Percentiles rank a stretch among this genome's conserved stretches.
Evolutionary conservation across 1,140 invertebrate genomes (phyloP).

Genomic region (Phymastichus coffea): DNA sequence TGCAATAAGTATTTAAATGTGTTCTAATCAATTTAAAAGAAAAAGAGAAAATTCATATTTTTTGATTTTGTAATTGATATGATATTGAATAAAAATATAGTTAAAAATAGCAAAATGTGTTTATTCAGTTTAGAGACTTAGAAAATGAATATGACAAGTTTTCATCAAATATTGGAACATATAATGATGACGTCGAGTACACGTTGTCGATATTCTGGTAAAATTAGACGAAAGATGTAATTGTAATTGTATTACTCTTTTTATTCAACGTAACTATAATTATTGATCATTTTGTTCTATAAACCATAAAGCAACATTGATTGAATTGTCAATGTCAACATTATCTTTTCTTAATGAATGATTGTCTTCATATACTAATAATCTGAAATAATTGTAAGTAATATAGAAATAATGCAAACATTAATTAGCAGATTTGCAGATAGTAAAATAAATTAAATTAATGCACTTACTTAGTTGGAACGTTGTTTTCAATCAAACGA

Average conservation of each 20-base stretch:
- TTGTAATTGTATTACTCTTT: no score
- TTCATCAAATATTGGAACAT: no score
- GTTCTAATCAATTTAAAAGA: neutral
- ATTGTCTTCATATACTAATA: constrained; percentile 61
- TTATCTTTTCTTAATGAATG: constrained; percentile 65
- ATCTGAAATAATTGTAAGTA: neutral
- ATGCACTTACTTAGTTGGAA: constrained; percentile 60
- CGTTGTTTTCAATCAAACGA: constrained; percentile 63
- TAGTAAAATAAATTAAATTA: no score
- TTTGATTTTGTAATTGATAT: neutral
- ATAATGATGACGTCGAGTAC: no score
- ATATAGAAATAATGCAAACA: neutral
- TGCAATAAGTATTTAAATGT: no score
- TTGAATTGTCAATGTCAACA: constrained; percentile 66
- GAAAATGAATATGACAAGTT: no score
- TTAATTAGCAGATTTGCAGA: neutral
- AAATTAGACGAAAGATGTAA: no score
- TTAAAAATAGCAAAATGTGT: no score
- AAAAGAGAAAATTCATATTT: neutral
- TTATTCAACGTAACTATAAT: neutral
- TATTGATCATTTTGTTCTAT: constrained; percentile 45
- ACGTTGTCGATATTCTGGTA: no score
- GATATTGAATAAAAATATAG: no score
- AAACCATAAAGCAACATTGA: constrained; percentile 71
- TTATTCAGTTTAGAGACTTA: no score